Evolutionary conservation across 1,140 invertebrate genomes (phyloP).

Genomic region (Bombyx mandarina): DNA sequence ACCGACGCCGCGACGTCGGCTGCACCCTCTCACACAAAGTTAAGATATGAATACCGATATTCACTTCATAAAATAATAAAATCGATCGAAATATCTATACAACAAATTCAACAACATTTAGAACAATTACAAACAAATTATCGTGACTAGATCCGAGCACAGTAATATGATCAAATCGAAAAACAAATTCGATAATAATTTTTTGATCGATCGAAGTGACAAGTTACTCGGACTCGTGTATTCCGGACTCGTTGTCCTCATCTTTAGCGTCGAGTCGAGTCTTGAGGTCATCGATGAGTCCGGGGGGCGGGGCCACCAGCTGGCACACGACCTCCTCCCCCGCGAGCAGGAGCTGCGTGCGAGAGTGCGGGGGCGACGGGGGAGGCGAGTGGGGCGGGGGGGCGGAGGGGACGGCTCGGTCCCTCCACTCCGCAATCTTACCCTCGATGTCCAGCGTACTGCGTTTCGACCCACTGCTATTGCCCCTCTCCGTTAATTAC

Average conservation of each 20-base stretch:
- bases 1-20: too few species aligned
- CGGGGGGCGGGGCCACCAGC: slow-evolving; percentile 38
- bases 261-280: slow-evolving; percentile 54
- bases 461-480: slow-evolving; percentile 50
- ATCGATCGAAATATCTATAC: too few species aligned
- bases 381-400: neutral
- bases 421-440: slow-evolving; percentile 51
- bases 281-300: slow-evolving; percentile 57
- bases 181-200: too few species aligned
- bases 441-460: slow-evolving; percentile 65
- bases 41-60: too few species aligned
- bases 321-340: slow-evolving; percentile 41
- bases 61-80: too few species aligned
- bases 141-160: too few species aligned
- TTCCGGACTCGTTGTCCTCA: slow-evolving; percentile 58
- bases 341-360: slow-evolving; percentile 38
- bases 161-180: too few species aligned
- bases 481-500: slow-evolving; percentile 4
- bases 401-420: slow-evolving; percentile 4
- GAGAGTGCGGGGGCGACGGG: slow-evolving; percentile 12
- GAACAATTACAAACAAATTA: too few species aligned
- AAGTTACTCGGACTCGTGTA: slow-evolving; percentile 53
- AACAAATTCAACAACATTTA: too few species aligned
- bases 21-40: too few species aligned
- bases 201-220: too few species aligned